Evolutionary conservation across 2,797 vertebrate species (phyloP).

Genomic region (Gadopsis marmoratus): DNA sequence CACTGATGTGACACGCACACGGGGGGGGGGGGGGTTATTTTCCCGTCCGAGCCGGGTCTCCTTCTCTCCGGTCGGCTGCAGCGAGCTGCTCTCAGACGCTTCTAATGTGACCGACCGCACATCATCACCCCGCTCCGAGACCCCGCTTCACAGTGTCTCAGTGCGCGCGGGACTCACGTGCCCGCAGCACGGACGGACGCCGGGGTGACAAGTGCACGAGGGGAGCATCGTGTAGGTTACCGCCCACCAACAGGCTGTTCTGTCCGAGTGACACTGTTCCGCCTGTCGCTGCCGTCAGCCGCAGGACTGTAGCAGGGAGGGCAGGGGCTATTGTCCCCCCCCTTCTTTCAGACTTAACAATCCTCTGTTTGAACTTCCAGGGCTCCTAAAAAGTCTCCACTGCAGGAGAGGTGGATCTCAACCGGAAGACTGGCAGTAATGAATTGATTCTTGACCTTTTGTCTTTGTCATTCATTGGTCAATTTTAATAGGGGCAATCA

Average conservation of each 20-base stretch:
- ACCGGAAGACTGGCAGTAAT: slow-evolving; percentile 86
- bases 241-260: slow-evolving; percentile 73
- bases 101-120: slow-evolving; percentile 49
- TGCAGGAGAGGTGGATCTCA: slow-evolving; percentile 27
- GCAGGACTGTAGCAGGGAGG: slow-evolving; percentile 59
- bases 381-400: background rate
- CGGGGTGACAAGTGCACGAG: slow-evolving; percentile 61
- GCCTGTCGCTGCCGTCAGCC: slow-evolving; percentile 63
- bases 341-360: slow-evolving; percentile 45
- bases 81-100: slow-evolving; percentile 47
- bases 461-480: slow-evolving; percentile 89
- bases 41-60: slow-evolving; percentile 57
- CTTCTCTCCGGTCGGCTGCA: slow-evolving; percentile 42
- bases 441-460: slow-evolving; percentile 89
- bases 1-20: slow-evolving; percentile 62
- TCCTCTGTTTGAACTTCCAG: slow-evolving; percentile 56
- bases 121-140: slow-evolving; percentile 44
- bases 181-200: slow-evolving; percentile 48
- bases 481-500: slow-evolving; percentile 81
- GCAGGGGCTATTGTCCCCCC: slow-evolving; percentile 34
- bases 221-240: slow-evolving; percentile 68
- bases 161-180: slow-evolving; percentile 46
- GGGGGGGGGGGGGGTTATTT: slow-evolving; percentile 51
- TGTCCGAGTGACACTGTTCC: slow-evolving; percentile 62
- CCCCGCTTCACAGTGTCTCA: slow-evolving; percentile 53